Base-by-base conservation (phyloP, 2,113 vertebrate species). In the Barbus barbus region DNA sequence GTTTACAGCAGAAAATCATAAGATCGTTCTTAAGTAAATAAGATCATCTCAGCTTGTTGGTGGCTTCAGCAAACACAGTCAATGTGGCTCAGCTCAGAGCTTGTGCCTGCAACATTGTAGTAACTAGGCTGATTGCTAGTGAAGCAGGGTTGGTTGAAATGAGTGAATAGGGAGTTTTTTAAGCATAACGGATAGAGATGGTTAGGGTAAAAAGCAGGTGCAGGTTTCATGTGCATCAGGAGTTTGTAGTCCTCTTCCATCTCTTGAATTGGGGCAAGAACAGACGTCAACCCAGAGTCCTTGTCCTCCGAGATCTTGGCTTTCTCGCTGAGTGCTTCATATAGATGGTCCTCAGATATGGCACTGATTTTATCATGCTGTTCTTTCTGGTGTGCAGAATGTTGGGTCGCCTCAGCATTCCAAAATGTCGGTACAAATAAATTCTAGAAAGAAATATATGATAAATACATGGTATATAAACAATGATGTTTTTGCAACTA, bases 301-400 rank as follows among this genome's bases (percentile, higher is more conserved):
- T 22, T 44, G 28, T 69, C 78, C 78, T 53, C 78, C 7, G 28
- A 51, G 11, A 33, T 51, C 7, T 24, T 31, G 60, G 0, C 11
- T 69, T 67, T 81, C 28, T 48, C 78, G 51, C 41, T 2, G 26
- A 67, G 44, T 9, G 3, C 63, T 31, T 81, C 61, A 69, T n/a
- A n/a, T 20, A 67, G 18, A 44, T 69, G 44, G 4, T 81, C 44
- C 26, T 69, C 63, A 9, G 78, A 51, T n/a, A 81, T 46, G 61
- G 78, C 26, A 65, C 61, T 51, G 61, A 81, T 81, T 67, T 33
- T 69, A 81, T 81, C 78, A 31, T 51, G 78, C 61, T 69, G 24
- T 51, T 81, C 78, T 16, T 51, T 81, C 44, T 69, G 61, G 3
- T 81, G 24, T n/a, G 26, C 5, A n/a, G 61, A 12, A 48, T 69